Conservation (phyloP, 2,888 invertebrate genomes). For the Hermodice carunculata region DNA sequence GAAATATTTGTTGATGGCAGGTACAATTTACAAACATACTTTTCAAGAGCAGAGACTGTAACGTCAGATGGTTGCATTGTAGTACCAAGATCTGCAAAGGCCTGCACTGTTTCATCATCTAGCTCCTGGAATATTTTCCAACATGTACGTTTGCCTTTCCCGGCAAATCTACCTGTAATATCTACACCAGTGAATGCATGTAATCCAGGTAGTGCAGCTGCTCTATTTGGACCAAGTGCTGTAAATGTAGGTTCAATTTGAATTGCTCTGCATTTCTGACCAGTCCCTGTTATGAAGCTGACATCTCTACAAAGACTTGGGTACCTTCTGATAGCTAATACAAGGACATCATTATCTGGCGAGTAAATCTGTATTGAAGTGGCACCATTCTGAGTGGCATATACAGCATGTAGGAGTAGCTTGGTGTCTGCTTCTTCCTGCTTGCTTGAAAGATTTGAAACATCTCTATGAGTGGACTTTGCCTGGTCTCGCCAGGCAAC, state of each 20-base stretch:
- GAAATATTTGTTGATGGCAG: not conserved
- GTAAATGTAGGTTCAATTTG: not conserved
- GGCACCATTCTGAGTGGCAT: constrained; percentile 1
- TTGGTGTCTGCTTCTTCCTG: not conserved
- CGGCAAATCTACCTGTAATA: not conserved
- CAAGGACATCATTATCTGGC: not conserved
- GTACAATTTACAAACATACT: not conserved
- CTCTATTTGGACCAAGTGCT: not conserved
- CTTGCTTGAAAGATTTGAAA: too few species aligned
- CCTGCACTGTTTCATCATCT: not conserved
- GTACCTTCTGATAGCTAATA: not conserved
- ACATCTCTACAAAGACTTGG: not conserved
- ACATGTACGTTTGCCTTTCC: not conserved
- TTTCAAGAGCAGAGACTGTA: not conserved
- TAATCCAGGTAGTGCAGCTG: not conserved
- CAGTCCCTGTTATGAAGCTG: not conserved
- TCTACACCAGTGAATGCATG: not conserved
- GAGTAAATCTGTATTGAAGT: not conserved
- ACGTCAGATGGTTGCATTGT: not conserved
- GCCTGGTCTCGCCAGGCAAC: constrained; percentile 1
- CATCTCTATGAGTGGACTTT: not conserved
- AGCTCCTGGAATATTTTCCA: not conserved
- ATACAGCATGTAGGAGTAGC: not conserved
- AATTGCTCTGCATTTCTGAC: not conserved
- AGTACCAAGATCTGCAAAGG: not conserved